Evolutionary conservation across 2,888 invertebrate genomes (phyloP), one percentile per base, ranked within the genome.

Genomic region (Mystacides longicornis): DNA sequence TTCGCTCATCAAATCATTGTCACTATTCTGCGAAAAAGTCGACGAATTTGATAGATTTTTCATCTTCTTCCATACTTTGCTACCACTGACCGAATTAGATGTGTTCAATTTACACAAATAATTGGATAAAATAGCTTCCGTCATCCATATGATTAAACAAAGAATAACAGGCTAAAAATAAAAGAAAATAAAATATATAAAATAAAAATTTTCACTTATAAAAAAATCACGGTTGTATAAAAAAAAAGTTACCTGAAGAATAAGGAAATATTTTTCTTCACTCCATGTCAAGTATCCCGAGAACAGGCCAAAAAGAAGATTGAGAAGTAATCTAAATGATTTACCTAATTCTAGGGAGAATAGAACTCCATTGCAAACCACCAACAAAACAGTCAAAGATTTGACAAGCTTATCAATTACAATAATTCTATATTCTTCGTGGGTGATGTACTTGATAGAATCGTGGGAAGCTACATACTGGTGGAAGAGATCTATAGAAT

Each of bases 171-270:
- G 37, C 37, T 37, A 16, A 16, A 14, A 37, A 37, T n/a, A 4
- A 37, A 27, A 37, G n/a, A 37, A 37, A 7, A 31, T 49, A 21
- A 49, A 47, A 14, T 20, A 42, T 9, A 19, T 42, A n/a, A 11
- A 19, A n/a, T 43, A n/a, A n/a, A n/a, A n/a, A n/a, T n/a, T n/a
- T n/a, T n/a, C n/a, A n/a, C n/a, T n/a, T 27, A 27, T 7, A 27
- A 7, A 27, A 27, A 11, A 27, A 27, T 27, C 5, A 27, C 27
- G 5, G 27, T n/a, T 37, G 37, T 14, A 18, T 7, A n/a, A 46
- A 42, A n/a, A n/a, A n/a, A 48, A 27, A 21, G 45, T 54, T 47
- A 60, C 60, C 53, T 60, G 60, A 45, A 60, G 50, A n/a, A 54
- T n/a, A 45, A 58, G 49, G 1, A 56, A 50, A 23, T 56, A 56